phyloP scores from a whole-genome alignment of 53 echinoderm and acorn worm genomes.

The Echinometra lucunter region DNA sequence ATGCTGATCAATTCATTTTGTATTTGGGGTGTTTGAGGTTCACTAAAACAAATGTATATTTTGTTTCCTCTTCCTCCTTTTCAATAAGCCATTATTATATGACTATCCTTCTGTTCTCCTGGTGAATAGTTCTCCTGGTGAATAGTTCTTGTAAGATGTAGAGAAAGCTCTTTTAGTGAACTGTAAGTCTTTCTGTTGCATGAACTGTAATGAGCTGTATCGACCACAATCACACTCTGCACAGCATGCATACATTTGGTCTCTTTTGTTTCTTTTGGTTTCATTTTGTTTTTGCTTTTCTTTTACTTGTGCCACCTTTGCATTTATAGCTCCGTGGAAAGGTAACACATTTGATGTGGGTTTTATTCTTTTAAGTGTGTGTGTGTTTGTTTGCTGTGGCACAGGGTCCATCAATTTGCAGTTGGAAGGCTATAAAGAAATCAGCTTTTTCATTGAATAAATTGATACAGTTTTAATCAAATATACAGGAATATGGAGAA shows the following conservation, averaged over 20 bases:
- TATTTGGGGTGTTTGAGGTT: slow-evolving; percentile 1
- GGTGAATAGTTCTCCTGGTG: slow-evolving; percentile 1
- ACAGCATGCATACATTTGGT: slow-evolving; percentile 43
- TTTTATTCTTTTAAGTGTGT: slow-evolving; percentile 7
- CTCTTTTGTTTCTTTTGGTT: slow-evolving; percentile 35
- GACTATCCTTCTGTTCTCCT: background rate
- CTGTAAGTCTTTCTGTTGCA: slow-evolving; percentile 45
- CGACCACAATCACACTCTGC: background rate
- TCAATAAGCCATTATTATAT: slow-evolving; percentile 8
- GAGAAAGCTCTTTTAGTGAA: slow-evolving; percentile 2
- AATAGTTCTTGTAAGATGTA: slow-evolving; percentile 32
- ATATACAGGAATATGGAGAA: background rate
- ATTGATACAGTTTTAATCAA: background rate
- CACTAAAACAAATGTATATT: slow-evolving; percentile 16
- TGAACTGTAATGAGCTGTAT: slow-evolving; percentile 2
- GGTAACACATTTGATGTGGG: slow-evolving; percentile 70
- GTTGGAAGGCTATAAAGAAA: background rate
- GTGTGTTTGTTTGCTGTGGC: slow-evolving; percentile 56
- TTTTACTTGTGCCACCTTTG: slow-evolving; percentile 50
- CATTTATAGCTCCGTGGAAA: slow-evolving; percentile 81
- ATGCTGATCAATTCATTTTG: background rate
- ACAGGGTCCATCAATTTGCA: background rate
- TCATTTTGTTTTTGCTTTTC: slow-evolving; percentile 18
- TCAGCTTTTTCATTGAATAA: background rate
- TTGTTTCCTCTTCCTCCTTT: background rate